Conservation (phyloP, 37 sponge, comb jelly and placozoan genomes). For the Ianthella basta region DNA sequence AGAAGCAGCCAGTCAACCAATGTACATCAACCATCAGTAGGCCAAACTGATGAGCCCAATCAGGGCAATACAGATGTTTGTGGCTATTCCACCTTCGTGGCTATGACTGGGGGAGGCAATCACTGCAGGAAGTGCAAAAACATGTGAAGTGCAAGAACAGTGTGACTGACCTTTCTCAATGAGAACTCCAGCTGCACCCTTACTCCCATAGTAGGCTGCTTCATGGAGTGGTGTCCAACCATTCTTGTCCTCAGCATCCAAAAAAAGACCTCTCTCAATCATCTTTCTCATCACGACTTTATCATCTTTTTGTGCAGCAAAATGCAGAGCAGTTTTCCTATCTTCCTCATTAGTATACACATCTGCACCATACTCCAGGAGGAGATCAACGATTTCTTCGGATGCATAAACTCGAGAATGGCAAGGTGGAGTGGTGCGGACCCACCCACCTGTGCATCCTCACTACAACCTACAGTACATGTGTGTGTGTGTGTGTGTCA, state of each 20-base stretch:
- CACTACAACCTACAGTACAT: no score
- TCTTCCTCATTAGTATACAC: not conserved
- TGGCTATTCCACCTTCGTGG: no score
- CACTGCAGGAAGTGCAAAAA: no score
- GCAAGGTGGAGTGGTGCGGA: constrained; percentile 13
- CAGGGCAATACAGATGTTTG: no score
- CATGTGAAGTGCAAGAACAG: no score
- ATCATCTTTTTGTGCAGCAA: constrained; percentile 5
- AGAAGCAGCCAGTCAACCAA: no score
- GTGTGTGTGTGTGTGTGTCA: no score
- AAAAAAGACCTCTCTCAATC: not conserved
- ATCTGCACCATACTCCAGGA: not conserved
- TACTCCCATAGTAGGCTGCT: constrained; percentile 3
- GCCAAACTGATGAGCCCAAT: no score
- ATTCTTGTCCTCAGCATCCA: constrained; percentile 27
- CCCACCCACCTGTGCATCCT: not conserved
- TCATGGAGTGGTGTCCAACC: constrained; percentile 37
- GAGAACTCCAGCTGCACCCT: not conserved
- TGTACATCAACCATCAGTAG: no score
- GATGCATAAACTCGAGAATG: not conserved
- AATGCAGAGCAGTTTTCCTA: constrained; percentile 22
- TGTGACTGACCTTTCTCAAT: constrained; percentile 22
- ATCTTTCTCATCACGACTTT: not conserved
- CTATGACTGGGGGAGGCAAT: no score
- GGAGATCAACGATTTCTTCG: not conserved